phyloP scores from a whole-genome alignment of 2,888 invertebrate species.

The Entomobrya multifasciata region DNA sequence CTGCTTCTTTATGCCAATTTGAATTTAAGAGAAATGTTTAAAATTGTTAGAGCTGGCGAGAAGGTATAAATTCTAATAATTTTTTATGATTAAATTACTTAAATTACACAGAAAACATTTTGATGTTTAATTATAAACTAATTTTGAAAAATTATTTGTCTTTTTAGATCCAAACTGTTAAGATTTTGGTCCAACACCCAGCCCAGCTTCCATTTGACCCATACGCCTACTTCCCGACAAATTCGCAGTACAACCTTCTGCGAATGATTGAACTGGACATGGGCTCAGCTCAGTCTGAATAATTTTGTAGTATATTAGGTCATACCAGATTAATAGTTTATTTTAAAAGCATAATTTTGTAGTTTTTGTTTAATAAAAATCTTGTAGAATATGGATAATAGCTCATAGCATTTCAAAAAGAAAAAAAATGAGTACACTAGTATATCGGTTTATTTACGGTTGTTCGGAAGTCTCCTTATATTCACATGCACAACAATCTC shows the following conservation, averaged over 20 bases:
- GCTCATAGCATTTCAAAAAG: too few relatives aligned
- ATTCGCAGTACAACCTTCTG: slow-evolving; percentile 33
- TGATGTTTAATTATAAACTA: too few relatives aligned
- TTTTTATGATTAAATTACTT: background rate
- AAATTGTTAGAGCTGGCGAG: background rate
- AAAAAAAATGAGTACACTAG: too few relatives aligned
- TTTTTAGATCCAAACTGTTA: slow-evolving; percentile 9
- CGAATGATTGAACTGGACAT: slow-evolving; percentile 12
- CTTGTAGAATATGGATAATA: too few relatives aligned
- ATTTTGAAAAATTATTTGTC: too few relatives aligned
- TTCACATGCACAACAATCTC: too few relatives aligned
- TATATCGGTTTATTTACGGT: too few relatives aligned
- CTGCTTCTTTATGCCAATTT: background rate
- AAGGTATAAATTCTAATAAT: slow-evolving; percentile 33
- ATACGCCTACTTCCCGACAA: slow-evolving; percentile 38
- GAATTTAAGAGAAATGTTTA: background rate
- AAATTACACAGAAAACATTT: background rate
- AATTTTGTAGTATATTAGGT: background rate
- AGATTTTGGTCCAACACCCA: background rate
- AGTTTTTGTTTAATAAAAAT: too few relatives aligned
- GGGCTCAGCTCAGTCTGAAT: background rate
- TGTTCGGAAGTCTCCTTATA: too few relatives aligned
- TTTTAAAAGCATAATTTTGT: too few relatives aligned
- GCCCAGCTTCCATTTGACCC: slow-evolving; percentile 31
- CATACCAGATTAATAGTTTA: too few relatives aligned